Evolutionary conservation across 1,140 invertebrate species (phyloP), one percentile per base, ranked within the genome.

Genomic region (Saccostrea echinata): DNA sequence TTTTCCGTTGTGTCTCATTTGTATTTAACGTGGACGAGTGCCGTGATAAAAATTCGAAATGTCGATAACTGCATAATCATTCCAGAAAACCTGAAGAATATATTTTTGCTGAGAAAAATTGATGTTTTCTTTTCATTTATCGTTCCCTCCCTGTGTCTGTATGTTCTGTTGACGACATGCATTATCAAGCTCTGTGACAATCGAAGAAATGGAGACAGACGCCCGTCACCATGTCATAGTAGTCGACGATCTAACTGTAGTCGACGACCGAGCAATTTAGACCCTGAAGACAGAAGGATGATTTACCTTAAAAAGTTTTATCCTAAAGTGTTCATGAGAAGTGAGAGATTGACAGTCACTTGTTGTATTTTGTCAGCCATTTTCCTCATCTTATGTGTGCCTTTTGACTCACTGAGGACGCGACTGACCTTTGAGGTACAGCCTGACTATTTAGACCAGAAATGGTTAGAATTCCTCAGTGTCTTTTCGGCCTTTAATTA

Each of bases 21-120:
- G 68, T 91, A 91, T 68, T 68, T 88, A 1, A 91, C 91, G 12
- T 91, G 91, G 91, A 91, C 91, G 1, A 91, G 89, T 84, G 91
- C 88, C 12, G 88, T 91, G 43, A 81, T 88, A 16, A 57, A 64
- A 33, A 61, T 86, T 18, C 27, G 81, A 4, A 86, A 61, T 11
- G 85, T 81, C 18, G 81, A 83, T 61, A 85, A 89, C n/a, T 91
- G 91, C 82, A 88, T 88, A n/a, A 84, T 91, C 16, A 89, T 91
- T 71, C 89, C 88, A 21, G 89, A 91, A 88, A 89, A 91, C n/a
- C 83, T 85, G 0, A 82, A 88, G 57, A 88, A 91, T 35, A 89
- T 91, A 24, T 82, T 89, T 24, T 61, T 90, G n/a, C 86, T 91
- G 27, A 76, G 89, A 43, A 90, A 91, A 81, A 87, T 91, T 9